These are phyloP conservation scores for Drosophila phalerata DNA, from an alignment of 2,888 invertebrate genomes.

Conservation along the genomic window DNA sequence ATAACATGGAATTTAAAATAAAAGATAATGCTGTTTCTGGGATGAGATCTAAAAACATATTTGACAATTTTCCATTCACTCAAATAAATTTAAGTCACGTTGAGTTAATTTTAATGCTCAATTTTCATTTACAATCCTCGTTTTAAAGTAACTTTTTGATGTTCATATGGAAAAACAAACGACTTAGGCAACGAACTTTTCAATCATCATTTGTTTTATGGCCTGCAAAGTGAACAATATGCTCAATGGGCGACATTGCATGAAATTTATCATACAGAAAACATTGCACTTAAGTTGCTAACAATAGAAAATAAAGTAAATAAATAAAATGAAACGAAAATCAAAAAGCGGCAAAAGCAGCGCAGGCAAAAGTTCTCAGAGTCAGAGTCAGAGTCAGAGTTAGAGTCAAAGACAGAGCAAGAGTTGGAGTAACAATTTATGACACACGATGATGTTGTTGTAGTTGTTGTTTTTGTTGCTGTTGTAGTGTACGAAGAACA, in stretches of 20 bases:
- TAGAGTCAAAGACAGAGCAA: slow-evolving; percentile 38
- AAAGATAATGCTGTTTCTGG: not conserved
- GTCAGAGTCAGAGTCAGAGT: slow-evolving; percentile 16
- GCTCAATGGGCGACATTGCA: slow-evolving; percentile 30
- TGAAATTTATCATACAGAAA: slow-evolving; percentile 32
- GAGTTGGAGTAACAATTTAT: slow-evolving; percentile 68
- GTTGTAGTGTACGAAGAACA: too few species aligned
- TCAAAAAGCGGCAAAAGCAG: slow-evolving; percentile 36
- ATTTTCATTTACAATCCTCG: not conserved
- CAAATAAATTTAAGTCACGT: too few species aligned
- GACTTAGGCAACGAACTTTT: slow-evolving; percentile 76
- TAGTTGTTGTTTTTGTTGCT: slow-evolving; percentile 44
- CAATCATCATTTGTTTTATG: slow-evolving; percentile 5
- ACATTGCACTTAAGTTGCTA: slow-evolving; percentile 25
- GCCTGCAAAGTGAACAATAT: slow-evolving; percentile 10
- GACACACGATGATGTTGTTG: slow-evolving; percentile 69
- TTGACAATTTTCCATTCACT: not conserved
- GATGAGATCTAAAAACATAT: too few species aligned
- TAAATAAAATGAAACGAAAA: slow-evolving; percentile 61
- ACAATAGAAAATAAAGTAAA: slow-evolving; percentile 42
- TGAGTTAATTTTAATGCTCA: not conserved
- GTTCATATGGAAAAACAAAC: slow-evolving; percentile 59
- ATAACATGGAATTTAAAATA: not conserved
- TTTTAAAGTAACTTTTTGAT: not conserved
- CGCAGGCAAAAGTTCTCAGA: slow-evolving; percentile 68